A percentile compares a stretch with the other conserved stretches of the same genome.
Conservation (phyloP, 2,797 vertebrate genomes). For the Danio tinwini region DNA sequence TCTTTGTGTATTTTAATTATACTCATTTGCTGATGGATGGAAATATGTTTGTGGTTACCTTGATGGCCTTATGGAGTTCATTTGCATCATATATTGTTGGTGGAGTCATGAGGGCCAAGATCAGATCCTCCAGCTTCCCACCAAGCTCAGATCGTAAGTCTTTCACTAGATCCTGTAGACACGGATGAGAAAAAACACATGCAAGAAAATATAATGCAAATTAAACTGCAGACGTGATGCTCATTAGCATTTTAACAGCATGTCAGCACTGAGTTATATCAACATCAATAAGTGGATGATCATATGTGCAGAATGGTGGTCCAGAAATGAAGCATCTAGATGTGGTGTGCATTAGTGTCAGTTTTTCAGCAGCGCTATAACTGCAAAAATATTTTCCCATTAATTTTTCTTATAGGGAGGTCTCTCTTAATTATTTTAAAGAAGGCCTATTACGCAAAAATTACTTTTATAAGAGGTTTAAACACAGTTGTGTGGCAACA, state of each 20-base stretch:
- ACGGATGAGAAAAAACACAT: background rate
- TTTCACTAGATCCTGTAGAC: slow-evolving; percentile 85
- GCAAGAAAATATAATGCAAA: background rate
- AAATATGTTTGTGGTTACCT: slow-evolving; percentile 77
- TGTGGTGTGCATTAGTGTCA: no score
- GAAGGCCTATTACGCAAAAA: no score
- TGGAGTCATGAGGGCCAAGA: slow-evolving; percentile 90
- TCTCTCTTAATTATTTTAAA: no score
- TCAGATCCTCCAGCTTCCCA: slow-evolving; percentile 88
- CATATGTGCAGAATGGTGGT: background rate
- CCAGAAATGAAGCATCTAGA: no score
- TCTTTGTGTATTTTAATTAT: background rate
- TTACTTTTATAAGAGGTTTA: no score
- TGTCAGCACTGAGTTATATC: slow-evolving; percentile 18
- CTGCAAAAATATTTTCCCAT: no score
- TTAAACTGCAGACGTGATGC: background rate
- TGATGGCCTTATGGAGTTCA: slow-evolving; percentile 89
- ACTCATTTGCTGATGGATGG: background rate
- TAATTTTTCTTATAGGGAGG: no score
- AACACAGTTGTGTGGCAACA: no score
- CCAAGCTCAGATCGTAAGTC: slow-evolving; percentile 92
- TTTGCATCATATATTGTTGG: slow-evolving; percentile 82
- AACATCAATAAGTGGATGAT: slow-evolving; percentile 5
- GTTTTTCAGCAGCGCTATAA: no score
- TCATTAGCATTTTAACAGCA: slow-evolving; percentile 26